Evolutionary conservation across 2,888 invertebrate species (phyloP), one percentile per base, ranked within the genome.

Genomic region (Macaria notata): DNA sequence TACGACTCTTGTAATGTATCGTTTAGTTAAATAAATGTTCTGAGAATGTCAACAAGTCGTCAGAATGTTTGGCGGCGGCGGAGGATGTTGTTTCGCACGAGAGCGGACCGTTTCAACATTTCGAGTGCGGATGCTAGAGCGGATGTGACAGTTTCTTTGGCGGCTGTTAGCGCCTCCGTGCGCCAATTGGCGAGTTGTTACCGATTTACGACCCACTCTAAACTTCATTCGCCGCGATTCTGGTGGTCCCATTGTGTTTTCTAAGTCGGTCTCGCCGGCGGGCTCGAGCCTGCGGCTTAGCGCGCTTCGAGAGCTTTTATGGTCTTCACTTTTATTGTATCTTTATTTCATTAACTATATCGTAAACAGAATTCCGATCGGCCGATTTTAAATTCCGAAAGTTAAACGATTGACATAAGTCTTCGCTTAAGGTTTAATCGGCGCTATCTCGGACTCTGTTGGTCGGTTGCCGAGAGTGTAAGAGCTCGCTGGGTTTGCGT

Each of bases 161-260:
- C 72, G 71, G 78, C 79, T 72, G 79, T 90, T 90, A 87, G 83
- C 89, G 90, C 89, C 90, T 88, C 89, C 83, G 89, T 86, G 86
- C 79, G 82, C 84, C 87, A 84, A 90, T 89, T 88, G 85, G 88
- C 88, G 67, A 82, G 87, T 85, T 84, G 85, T 88, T 86, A 87
- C 87, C 86, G 86, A 86, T 90, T 91, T 82, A 82, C 69, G 78
- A 78, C 81, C 87, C 87, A 86, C 90, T 89, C 89, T 84, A 78
- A 86, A 86, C 73, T 86, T 86, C 83, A 86, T 86, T 81, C 84
- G 77, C 78, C 76, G 78, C 86, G 78, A 83, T 85, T 86, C 78
- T 82, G 90, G 90, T 90, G 90, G 90, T 91, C 90, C 89, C 81
- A 88, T 91, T 90, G 89, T 90, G 72, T 82, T 78, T 67, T 56